A percentile compares a stretch with the other conserved stretches of the same genome.
Conservation (phyloP, 1,140 invertebrate species). For the Drosophila kikkawai region DNA sequence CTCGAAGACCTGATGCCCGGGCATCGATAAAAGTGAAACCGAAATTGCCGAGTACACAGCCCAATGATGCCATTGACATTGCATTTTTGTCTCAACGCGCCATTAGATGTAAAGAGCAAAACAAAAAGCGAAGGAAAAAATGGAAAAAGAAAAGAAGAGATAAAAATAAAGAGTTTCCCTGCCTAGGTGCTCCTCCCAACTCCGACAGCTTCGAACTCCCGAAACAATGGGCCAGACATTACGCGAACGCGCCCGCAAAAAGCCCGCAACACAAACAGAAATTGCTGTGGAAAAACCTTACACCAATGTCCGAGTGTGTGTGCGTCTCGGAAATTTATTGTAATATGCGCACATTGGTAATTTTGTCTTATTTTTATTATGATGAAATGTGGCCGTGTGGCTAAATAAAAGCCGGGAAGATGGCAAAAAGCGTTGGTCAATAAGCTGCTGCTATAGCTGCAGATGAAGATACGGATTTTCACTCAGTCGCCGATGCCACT, state of each 20-base stretch:
- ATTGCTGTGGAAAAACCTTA: constrained; percentile 52
- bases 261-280: constrained; percentile 41
- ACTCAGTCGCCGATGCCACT: constrained; percentile 17
- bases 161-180: constrained; percentile 47
- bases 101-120: constrained; percentile 79
- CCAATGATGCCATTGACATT: constrained; percentile 79
- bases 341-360: constrained; percentile 80
- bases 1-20: constrained; percentile 55
- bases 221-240: constrained; percentile 77
- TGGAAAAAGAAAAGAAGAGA: constrained; percentile 37
- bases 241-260: constrained; percentile 69
- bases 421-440: constrained; percentile 59
- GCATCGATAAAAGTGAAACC: constrained; percentile 82
- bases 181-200: constrained; percentile 24
- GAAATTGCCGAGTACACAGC: constrained; percentile 72
- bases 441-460: constrained; percentile 18
- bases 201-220: constrained; percentile 27
- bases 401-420: constrained; percentile 62
- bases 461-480: constrained; percentile 56
- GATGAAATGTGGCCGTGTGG: constrained; percentile 64
- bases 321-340: constrained; percentile 68
- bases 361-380: constrained; percentile 77
- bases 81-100: constrained; percentile 80
- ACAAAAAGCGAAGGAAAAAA: constrained; percentile 47
- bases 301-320: constrained; percentile 22